phyloP scores from a whole-genome alignment of 2,888 invertebrate species.

The Dynastes grantii region DNA sequence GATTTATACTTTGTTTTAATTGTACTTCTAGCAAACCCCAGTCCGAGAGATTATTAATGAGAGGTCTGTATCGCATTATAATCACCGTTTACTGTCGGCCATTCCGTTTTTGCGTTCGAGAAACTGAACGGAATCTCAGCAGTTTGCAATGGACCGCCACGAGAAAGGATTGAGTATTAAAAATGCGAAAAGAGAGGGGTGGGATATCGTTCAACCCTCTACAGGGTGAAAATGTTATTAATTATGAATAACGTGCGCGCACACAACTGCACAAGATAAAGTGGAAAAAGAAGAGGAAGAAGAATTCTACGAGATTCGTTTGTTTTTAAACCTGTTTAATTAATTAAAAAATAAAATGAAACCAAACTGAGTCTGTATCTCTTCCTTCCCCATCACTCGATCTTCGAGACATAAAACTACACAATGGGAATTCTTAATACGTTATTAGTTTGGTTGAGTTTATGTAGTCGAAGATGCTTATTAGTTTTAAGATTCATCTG shows the following conservation, averaged over 20 bases:
- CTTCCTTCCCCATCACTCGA: slow-evolving; percentile 29
- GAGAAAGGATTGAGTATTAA: slow-evolving; percentile 57
- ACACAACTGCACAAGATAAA: slow-evolving; percentile 52
- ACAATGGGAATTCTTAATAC: slow-evolving; percentile 57
- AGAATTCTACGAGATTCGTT: slow-evolving; percentile 63
- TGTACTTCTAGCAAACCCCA: slow-evolving; percentile 52
- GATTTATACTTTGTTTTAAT: slow-evolving; percentile 55
- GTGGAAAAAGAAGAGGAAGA: slow-evolving; percentile 35
- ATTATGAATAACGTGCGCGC: slow-evolving; percentile 62
- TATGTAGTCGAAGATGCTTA: slow-evolving; percentile 58
- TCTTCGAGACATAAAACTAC: slow-evolving; percentile 48
- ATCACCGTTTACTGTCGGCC: slow-evolving; percentile 53
- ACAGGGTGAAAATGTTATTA: slow-evolving; percentile 64
- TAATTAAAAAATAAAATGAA: slow-evolving; percentile 67
- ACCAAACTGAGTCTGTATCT: slow-evolving; percentile 57
- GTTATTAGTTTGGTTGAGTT: slow-evolving; percentile 53
- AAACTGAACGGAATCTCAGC: not conserved
- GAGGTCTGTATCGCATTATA: slow-evolving; percentile 55
- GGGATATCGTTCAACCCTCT: slow-evolving; percentile 56
- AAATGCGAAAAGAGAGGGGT: slow-evolving; percentile 56
- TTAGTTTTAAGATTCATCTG: slow-evolving; percentile 58
- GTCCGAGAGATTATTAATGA: slow-evolving; percentile 57
- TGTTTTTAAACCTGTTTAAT: slow-evolving; percentile 67
- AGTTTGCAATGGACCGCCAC: slow-evolving; percentile 23
- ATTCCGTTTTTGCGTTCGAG: slow-evolving; percentile 32